Conservation (phyloP, 2,797 vertebrate genomes). For the Etheostoma nigrum region DNA sequence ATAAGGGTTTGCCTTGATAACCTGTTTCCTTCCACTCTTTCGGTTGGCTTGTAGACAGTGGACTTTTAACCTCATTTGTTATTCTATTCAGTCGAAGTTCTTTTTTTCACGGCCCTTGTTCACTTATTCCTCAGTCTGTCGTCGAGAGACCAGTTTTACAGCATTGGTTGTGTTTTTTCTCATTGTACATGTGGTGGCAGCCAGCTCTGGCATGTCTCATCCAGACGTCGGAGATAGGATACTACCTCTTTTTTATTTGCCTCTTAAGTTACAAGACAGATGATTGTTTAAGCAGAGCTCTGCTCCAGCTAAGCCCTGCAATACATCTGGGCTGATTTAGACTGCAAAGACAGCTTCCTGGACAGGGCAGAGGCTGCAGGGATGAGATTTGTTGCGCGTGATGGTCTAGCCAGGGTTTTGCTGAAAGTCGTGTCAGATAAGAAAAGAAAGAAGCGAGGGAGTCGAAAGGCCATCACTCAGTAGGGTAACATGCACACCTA, state of each 20-base stretch:
- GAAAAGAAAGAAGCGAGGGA: not conserved
- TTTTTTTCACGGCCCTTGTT: constrained; percentile 20
- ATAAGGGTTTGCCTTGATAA: constrained; percentile 57
- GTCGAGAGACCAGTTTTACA: constrained; percentile 51
- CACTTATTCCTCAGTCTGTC: constrained; percentile 22
- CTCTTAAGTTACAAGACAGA: constrained; percentile 75
- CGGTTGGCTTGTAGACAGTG: not conserved
- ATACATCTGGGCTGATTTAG: constrained; percentile 75
- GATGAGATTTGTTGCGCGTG: constrained; percentile 51
- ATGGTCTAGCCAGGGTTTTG: constrained; percentile 30
- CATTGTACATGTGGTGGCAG: constrained; percentile 46
- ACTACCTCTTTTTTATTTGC: constrained; percentile 68
- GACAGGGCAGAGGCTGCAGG: constrained; percentile 23
- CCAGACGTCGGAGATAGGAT: constrained; percentile 46
- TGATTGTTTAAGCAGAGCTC: constrained; percentile 72
- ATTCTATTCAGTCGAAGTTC: constrained; percentile 39
- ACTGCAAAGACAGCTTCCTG: constrained; percentile 66
- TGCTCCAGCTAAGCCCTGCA: constrained; percentile 47
- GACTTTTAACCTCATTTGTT: constrained; percentile 53
- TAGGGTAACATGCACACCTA: no score
- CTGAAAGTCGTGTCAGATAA: constrained; percentile 19
- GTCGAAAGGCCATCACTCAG: not conserved
- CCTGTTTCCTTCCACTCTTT: constrained; percentile 36
- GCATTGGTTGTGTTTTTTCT: constrained; percentile 23
- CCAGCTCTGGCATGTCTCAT: constrained; percentile 42